Evolutionary conservation across 2,888 invertebrate genomes (phyloP), one percentile per base, ranked within the genome.

Genomic region (Ernsta delagoae): DNA sequence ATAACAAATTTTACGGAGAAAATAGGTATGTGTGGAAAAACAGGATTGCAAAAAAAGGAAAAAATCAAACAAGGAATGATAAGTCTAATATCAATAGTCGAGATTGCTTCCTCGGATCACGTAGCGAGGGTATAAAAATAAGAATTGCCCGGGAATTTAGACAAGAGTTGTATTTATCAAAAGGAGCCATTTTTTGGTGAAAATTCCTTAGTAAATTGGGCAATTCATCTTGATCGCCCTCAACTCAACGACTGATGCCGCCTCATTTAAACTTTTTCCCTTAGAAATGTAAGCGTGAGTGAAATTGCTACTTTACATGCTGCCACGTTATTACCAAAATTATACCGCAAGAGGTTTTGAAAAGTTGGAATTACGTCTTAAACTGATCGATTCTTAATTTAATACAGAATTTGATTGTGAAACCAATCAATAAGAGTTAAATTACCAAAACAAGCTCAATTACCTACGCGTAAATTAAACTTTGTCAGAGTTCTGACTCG

Each of bases 161-260:
- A 62, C 50, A 62, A 62, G 50, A 12, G 12, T 62, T 62, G 63
- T 63, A 63, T 63, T 63, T 63, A 63, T 54, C 63, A 63, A 63
- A 63, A 11, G 41, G 41, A n/a, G 24, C 24, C 12, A 54, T 16
- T 53, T 36, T 9, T 62, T 12, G 36, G 39, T 12, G 36, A 45
- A 39, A 41, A 53, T 63, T 53, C 54, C 24, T 53, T 62, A 53
- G 53, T 63, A 63, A 63, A 63, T 63, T 63, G 54, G 63, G 36
- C 53, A 6, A 63, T 63, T 63, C 63, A 63, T 63, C 63, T 63
- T 31, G 63, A 54, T 54, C 63, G 53, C 41, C 39, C 24, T 50
- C 62, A 16, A 36, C 48, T 50, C 16, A 31, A 50, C 9, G 12
- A 61, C 36, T 50, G 9, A 57, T 34, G 11, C 31, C 34, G 57